A percentile compares a stretch with the other conserved stretches of the same genome.
These are phyloP conservation scores for Saxidomus purpurata DNA, from an alignment of 1,140 invertebrate species.

Conservation along the genomic window DNA sequence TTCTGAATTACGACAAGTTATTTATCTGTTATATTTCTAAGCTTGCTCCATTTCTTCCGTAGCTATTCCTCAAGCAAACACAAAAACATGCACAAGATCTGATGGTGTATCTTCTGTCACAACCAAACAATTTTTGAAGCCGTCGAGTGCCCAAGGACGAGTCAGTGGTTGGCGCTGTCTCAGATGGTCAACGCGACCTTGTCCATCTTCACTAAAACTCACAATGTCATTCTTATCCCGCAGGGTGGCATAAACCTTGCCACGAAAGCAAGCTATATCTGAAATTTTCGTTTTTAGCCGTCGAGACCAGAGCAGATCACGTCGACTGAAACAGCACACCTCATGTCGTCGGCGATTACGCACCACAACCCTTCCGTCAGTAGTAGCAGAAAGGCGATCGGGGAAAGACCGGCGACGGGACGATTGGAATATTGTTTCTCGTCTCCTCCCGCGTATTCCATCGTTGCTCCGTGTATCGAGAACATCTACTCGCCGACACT, in stretches of 20 bases:
- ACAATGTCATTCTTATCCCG: constrained; percentile 36
- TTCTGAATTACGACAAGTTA: too few species aligned
- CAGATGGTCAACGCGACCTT: constrained; percentile 6
- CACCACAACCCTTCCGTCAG: constrained; percentile 32
- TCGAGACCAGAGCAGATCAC: constrained; percentile 49
- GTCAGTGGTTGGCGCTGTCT: not conserved
- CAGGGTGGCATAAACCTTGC: constrained; percentile 21
- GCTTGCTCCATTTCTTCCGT: too few species aligned
- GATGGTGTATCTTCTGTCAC: constrained; percentile 60
- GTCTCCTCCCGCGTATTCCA: not conserved
- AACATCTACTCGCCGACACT: constrained; percentile 13
- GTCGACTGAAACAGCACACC: constrained; percentile 28
- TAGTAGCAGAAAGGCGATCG: constrained; percentile 25
- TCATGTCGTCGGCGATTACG: constrained; percentile 41
- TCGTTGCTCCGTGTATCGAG: not conserved
- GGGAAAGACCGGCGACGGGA: constrained; percentile 41
- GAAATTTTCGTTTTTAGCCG: constrained; percentile 4
- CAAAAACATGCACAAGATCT: constrained; percentile 54
- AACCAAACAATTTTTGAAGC: constrained; percentile 62
- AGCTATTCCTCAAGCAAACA: constrained; percentile 39
- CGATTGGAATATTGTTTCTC: constrained; percentile 45
- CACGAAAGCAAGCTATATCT: constrained; percentile 41
- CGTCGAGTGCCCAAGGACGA: constrained; percentile 49
- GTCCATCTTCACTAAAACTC: constrained; percentile 49
- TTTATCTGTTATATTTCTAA: too few species aligned